Percentiles rank a stretch among this genome's conserved stretches.
Conservation (phyloP, 2,797 vertebrate genomes). For the Sebastes minor region DNA sequence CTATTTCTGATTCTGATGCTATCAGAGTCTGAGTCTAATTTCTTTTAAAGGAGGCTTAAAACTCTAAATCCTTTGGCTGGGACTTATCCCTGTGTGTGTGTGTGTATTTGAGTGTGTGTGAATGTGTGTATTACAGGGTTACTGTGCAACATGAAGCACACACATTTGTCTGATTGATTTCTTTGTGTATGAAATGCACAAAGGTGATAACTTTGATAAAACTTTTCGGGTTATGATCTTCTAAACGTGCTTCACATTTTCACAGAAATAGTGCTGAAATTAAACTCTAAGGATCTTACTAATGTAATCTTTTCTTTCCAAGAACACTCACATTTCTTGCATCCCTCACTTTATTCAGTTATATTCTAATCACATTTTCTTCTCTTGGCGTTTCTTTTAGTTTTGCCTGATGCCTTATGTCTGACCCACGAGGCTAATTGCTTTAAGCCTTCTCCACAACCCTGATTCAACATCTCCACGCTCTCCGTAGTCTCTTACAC, state of each 20-base stretch:
- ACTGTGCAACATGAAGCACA: neutral
- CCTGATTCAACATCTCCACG: constrained; percentile 24
- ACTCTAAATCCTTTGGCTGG: constrained; percentile 28
- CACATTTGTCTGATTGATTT: neutral
- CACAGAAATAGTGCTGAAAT: neutral
- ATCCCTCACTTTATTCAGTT: neutral
- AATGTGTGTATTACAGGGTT: neutral
- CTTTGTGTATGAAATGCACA: neutral
- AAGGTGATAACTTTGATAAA: neutral
- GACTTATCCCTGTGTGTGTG: neutral
- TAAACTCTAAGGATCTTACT: neutral
- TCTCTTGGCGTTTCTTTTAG: constrained; percentile 20
- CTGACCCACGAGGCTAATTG: constrained; percentile 50
- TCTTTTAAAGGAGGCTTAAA: constrained; percentile 41
- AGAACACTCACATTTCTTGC: constrained; percentile 5
- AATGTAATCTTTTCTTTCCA: constrained; percentile 12
- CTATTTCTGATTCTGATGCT: neutral
- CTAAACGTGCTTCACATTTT: neutral
- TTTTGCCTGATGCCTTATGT: constrained; percentile 51
- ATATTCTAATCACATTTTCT: constrained; percentile 35
- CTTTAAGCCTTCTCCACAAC: constrained; percentile 42
- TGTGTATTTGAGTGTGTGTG: neutral
- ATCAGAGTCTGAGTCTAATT: constrained; percentile 8
- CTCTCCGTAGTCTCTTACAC: constrained; percentile 1
- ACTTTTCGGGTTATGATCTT: neutral